Evolutionary conservation across 64 coral and sea anemone species (phyloP).

Genomic region (Dendronephthya gigantea): DNA sequence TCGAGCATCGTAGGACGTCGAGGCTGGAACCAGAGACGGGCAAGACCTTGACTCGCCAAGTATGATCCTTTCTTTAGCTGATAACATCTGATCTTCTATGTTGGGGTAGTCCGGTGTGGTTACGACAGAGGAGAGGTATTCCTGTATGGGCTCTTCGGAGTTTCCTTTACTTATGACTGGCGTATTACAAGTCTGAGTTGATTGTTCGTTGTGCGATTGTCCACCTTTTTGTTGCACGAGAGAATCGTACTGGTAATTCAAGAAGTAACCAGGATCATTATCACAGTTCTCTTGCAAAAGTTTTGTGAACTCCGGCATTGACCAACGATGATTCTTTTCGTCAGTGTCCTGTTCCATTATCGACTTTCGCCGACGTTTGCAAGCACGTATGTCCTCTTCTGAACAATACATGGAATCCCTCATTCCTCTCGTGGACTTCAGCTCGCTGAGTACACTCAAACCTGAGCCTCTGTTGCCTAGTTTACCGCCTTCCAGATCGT

Average conservation of each 20-base stretch:
- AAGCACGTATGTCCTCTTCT: neutral
- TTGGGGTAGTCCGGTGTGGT: neutral
- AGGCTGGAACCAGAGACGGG: neutral
- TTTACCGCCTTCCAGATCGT: neutral
- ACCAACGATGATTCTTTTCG: neutral
- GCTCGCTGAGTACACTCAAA: neutral
- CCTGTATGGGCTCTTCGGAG: neutral
- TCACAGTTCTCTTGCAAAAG: neutral
- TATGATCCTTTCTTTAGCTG: neutral
- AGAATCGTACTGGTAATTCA: neutral
- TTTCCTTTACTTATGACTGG: neutral
- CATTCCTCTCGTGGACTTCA: neutral
- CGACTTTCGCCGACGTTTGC: neutral
- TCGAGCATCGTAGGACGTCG: neutral
- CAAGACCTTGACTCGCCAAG: neutral
- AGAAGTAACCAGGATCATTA: neutral
- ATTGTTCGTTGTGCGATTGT: neutral
- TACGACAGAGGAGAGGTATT: neutral
- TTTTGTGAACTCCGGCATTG: slow-evolving; percentile 9
- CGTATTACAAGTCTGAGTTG: neutral
- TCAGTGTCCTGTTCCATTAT: neutral
- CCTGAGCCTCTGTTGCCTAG: neutral
- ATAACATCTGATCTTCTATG: neutral
- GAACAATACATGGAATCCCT: neutral
- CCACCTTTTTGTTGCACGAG: neutral